Evolutionary conservation across 2,113 vertebrate species (phyloP).

Genomic region (Tragelaphus scriptus): DNA sequence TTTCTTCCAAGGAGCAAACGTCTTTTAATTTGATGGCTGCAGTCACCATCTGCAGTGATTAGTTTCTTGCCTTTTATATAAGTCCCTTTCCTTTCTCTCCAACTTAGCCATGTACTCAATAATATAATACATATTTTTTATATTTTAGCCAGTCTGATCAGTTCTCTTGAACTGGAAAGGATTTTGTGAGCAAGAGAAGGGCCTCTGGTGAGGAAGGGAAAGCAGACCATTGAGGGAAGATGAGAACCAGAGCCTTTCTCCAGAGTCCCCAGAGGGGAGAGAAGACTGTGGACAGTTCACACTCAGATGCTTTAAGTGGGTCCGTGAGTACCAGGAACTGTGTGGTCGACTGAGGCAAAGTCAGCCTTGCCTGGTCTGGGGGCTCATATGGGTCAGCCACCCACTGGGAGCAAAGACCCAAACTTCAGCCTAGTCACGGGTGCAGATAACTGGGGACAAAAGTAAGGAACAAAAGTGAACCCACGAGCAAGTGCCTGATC

Average conservation of each 20-base stretch:
- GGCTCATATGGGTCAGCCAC: background rate
- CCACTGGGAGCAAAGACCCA: background rate
- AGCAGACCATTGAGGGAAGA: background rate
- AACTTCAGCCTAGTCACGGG: background rate
- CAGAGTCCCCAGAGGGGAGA: background rate
- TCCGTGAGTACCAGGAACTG: background rate
- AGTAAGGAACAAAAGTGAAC: background rate
- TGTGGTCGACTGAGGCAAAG: background rate
- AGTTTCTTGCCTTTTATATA: background rate
- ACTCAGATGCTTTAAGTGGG: background rate
- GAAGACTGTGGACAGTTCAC: background rate
- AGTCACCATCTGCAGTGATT: background rate
- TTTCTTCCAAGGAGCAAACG: background rate
- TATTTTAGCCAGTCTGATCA: background rate
- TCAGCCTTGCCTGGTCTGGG: background rate
- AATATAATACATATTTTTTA: background rate
- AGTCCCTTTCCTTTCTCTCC: background rate
- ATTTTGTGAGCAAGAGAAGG: background rate
- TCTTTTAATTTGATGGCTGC: background rate
- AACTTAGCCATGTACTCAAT: background rate
- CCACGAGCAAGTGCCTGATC: fast-evolving
- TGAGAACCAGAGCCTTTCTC: background rate
- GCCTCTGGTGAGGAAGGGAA: background rate
- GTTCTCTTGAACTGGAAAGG: background rate
- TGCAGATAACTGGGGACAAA: background rate